A percentile compares a stretch with the other conserved stretches of the same genome.
phyloP scores from a whole-genome alignment of 2,113 vertebrate species.

The Prinia subflava region DNA sequence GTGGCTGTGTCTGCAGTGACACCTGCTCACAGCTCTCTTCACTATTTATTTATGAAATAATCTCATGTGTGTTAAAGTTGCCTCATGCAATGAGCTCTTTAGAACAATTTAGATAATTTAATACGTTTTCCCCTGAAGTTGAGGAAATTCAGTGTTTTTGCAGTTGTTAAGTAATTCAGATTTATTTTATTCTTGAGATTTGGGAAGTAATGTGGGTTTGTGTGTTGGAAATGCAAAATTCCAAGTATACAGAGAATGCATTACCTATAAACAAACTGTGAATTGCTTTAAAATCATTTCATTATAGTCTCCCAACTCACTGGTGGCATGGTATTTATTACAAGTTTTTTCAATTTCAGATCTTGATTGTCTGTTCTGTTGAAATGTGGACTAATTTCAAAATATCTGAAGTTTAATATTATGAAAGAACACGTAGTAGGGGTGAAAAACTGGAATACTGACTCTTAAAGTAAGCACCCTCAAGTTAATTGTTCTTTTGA shows the following conservation, averaged over 20 bases:
- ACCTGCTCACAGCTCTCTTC: neutral
- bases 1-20: neutral
- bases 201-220: neutral
- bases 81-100: neutral
- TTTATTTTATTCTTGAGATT: neutral
- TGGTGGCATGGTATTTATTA: neutral
- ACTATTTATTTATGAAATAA: neutral
- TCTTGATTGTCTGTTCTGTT: neutral
- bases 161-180: neutral
- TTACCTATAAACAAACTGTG: neutral
- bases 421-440: neutral
- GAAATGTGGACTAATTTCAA: neutral
- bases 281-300: neutral
- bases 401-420: neutral
- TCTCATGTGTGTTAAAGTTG: fast-evolving
- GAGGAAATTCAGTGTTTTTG: neutral
- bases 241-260: neutral
- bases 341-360: neutral
- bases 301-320: neutral
- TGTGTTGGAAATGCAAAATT: neutral
- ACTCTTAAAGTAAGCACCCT: neutral
- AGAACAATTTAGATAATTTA: neutral
- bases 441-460: neutral
- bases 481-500: neutral
- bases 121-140: neutral